phyloP scores from a whole-genome alignment of 2,888 invertebrate genomes.

The Eilema griseolum region DNA sequence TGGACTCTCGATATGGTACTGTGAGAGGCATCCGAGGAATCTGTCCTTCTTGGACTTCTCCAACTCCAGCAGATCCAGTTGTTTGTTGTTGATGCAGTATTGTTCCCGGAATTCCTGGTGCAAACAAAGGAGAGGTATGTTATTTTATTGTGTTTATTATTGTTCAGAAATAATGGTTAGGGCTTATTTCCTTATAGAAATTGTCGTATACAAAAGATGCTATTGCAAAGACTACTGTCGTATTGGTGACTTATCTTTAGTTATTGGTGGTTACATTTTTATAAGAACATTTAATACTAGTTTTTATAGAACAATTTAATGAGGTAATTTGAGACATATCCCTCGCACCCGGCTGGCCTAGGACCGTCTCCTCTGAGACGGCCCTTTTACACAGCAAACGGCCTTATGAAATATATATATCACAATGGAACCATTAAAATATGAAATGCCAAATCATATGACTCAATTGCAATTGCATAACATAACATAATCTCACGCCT shows the following conservation, averaged over 20 bases:
- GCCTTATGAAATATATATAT: background rate
- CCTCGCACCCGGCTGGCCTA: no score
- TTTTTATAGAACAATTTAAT: no score
- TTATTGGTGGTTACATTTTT: background rate
- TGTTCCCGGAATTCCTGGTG: constrained; percentile 95
- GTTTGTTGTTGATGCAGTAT: constrained; percentile 97
- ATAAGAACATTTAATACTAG: background rate
- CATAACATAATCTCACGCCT: no score
- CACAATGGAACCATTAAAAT: background rate
- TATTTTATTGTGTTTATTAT: background rate
- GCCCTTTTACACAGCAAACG: no score
- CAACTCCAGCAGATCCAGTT: constrained; percentile 93
- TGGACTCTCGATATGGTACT: constrained; percentile 89
- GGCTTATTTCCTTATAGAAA: background rate
- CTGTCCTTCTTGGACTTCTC: constrained; percentile 88
- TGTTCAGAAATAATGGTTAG: background rate
- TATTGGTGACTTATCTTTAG: background rate
- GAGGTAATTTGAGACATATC: no score
- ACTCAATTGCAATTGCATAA: background rate
- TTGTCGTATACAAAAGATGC: background rate
- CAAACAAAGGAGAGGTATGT: constrained; percentile 9
- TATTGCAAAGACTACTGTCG: background rate
- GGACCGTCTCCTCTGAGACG: no score
- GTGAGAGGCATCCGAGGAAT: constrained; percentile 95
- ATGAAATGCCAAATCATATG: background rate